Evolutionary conservation across 2,113 vertebrate species (phyloP), one percentile per base, ranked within the genome.

Genomic region (Syngnathus scovelli): DNA sequence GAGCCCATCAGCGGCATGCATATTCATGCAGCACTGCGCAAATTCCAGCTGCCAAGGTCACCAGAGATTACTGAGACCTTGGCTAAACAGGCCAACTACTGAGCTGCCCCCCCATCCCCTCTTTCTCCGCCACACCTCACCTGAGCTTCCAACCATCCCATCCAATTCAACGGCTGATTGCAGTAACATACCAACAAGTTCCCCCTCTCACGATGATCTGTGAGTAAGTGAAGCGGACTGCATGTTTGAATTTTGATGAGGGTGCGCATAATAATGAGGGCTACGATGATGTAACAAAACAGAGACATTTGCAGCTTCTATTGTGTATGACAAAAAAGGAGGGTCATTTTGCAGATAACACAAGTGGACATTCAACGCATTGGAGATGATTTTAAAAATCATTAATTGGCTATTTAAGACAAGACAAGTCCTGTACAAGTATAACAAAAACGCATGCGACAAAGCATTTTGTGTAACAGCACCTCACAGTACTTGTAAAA

Each of bases 1-100:
- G 61, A 80, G 74, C 71, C 76, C 51, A 61, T 78, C 74, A 75
- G 75, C 75, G 37, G 63, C 18, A 64, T 67, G 77, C 79, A 85
- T 86, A 81, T 84, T 84, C 84, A 88, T 84, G 80, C 74, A 5
- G 73, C 83, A 81, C 75, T 83, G 84, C 76, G 70, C 77, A 87
- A 76, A 85, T 76, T 74, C 80, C 78, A 61, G 71, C 84, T 64
- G 73, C 81, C 88, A 88, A 88, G 87, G 88, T 89, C 87, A 78
- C 66, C 75, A 60, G 62, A 84, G 86, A 89, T 88, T 85, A 88
- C 85, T 69, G 78, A 76, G 58, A 80, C 84, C 81, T 80, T 85
- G 87, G 86, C 86, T 83, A 81, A 85, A 83, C 72, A 70, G 63
- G 64, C 65, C 46, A 66, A 62, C 71, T 78, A 27, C 65, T 0